Evolutionary conservation across 2,113 vertebrate species (phyloP).

Genomic region (Aepyceros melampus): DNA sequence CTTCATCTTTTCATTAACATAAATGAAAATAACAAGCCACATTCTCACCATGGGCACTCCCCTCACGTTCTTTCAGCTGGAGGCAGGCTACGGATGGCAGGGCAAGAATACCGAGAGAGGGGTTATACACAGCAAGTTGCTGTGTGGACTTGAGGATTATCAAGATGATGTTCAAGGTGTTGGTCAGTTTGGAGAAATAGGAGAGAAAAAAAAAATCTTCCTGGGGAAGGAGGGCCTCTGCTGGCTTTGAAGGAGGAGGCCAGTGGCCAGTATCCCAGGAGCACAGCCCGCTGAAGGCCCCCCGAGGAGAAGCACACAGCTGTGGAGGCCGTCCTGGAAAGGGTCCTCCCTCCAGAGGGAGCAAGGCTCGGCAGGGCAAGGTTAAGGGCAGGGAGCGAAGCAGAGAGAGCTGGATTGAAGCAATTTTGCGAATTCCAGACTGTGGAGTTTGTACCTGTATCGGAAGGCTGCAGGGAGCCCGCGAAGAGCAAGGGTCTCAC

Average conservation of each 20-base stretch:
- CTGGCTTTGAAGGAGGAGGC: neutral
- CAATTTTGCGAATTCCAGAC: neutral
- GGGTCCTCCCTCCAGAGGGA: neutral
- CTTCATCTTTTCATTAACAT: neutral
- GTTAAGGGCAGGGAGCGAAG: neutral
- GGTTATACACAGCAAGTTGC: too few species aligned
- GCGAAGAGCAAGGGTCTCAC: neutral
- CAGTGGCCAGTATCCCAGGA: neutral
- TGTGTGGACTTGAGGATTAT: neutral
- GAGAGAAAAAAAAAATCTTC: neutral
- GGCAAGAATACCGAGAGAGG: too few species aligned
- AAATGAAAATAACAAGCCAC: neutral
- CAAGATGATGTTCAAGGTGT: neutral
- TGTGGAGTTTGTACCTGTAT: neutral
- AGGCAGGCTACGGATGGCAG: neutral
- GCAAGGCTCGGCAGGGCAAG: too few species aligned
- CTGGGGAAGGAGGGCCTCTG: neutral
- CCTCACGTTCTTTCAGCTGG: neutral
- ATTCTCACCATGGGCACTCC: neutral
- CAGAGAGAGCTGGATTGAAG: too few species aligned
- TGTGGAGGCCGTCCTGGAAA: neutral
- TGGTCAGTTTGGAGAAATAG: neutral
- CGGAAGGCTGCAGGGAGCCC: neutral
- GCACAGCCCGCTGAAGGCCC: neutral
- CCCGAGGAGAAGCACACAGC: neutral